phyloP scores from a whole-genome alignment of 2,797 vertebrate genomes.

The Sebastes steindachneri region DNA sequence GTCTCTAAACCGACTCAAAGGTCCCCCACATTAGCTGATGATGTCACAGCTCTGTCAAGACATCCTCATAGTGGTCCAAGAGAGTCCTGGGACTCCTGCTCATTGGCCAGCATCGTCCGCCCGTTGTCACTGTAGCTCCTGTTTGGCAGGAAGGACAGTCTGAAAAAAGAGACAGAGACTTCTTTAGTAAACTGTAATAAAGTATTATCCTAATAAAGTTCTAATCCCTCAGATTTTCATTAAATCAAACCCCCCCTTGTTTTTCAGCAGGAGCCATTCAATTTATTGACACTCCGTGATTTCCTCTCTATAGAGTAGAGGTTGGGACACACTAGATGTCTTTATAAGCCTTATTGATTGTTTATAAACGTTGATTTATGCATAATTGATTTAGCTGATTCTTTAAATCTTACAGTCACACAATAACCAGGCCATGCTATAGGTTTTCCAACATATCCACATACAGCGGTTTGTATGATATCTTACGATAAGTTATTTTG shows the following conservation, averaged over 20 bases:
- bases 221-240: background rate
- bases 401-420: background rate
- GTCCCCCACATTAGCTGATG: background rate
- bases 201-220: background rate
- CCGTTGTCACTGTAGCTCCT: constrained; percentile 84
- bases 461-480: no score
- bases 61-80: constrained; percentile 68
- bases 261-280: background rate
- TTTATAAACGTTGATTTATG: background rate
- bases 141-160: constrained; percentile 84
- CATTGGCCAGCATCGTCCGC: constrained; percentile 77
- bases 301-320: background rate
- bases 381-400: background rate
- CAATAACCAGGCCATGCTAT: background rate
- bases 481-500: no score
- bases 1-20: background rate
- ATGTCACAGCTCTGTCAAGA: background rate
- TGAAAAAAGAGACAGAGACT: constrained; percentile 44
- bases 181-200: background rate
- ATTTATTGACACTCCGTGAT: background rate
- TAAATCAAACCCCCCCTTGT: background rate
- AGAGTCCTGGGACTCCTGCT: constrained; percentile 84
- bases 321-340: background rate
- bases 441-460: background rate
- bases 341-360: background rate